Base-by-base conservation (phyloP, 2,113 vertebrate genomes). In the Myrmecobius fasciatus region DNA sequence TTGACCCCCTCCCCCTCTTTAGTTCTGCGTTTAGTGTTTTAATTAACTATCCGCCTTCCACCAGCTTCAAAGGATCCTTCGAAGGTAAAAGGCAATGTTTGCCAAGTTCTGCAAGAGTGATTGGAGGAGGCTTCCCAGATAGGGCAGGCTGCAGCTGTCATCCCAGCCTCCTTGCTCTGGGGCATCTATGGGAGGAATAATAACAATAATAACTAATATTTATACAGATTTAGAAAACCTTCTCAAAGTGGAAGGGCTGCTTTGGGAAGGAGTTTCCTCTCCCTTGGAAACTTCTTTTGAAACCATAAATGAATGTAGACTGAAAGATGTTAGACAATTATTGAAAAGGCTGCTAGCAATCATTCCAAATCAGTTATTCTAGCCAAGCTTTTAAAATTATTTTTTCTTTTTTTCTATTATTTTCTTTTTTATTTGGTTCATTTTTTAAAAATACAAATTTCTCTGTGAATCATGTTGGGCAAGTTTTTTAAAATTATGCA, bases 21-120 rank as follows among this genome's bases (percentile, higher is more conserved):
- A 8, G 52, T 91, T 92, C 91, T 91, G 94, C 89, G 94, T 90
- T 56, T 94, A 93, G 90, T 51, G 89, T 26, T 75, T 94, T 95
- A 92, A n/a, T 94, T 60, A 56, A 56, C 31, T 91, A 96, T 94
- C 88, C 26, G 95, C 95, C 90, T 89, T 46, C 91, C 3, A 12
- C 52, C 5, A 51, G 8, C 53, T 90, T 94, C 47, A 25, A 48
- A n/a, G 22, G n/a, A 53, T 20, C 20, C 92, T 3, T 49, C 91
- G 89, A 89, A 95, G 89, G 53, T 48, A 56, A 89, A 90, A 89
- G 52, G 51, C 47, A 48, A 43, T 2, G 9, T 2, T 0, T 48
- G 51, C 14, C 8, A 93, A 90, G 20, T 51, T 88, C 43, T 52
- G 20, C 17, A 2, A 43, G 22, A 89, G 91, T 47, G n/a, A n/a